These are phyloP conservation scores for Nebria ingens DNA, from an alignment of 1,140 invertebrate species.

Conservation along the genomic window DNA sequence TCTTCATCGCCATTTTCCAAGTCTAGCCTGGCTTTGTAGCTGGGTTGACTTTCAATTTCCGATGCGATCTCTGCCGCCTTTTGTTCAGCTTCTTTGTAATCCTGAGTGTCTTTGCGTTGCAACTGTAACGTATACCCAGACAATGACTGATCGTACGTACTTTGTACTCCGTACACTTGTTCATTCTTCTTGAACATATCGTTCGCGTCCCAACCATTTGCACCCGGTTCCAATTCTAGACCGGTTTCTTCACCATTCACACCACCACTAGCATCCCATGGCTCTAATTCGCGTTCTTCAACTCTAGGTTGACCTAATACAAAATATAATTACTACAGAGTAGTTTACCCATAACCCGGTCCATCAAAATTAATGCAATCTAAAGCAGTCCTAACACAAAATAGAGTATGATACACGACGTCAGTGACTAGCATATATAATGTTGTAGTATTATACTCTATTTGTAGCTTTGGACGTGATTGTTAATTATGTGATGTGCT, in stretches of 20 bases:
- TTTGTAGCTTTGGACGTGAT: neutral
- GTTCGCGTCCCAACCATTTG: constrained; percentile 88
- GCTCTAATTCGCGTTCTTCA: constrained; percentile 75
- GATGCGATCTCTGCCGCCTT: constrained; percentile 78
- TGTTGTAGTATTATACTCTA: no score
- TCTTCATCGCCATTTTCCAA: constrained; percentile 89
- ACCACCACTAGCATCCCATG: constrained; percentile 67
- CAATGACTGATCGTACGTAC: constrained; percentile 67
- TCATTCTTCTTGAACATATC: constrained; percentile 94
- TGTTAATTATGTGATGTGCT: constrained; percentile 14
- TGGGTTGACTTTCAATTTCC: constrained; percentile 79
- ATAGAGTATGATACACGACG: no score
- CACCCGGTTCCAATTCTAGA: constrained; percentile 53
- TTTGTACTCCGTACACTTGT: constrained; percentile 76
- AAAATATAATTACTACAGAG: no score
- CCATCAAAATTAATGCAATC: neutral
- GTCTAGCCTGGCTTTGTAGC: constrained; percentile 67
- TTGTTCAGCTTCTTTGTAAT: constrained; percentile 73
- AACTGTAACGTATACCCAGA: constrained; percentile 78
- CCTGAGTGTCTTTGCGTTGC: constrained; percentile 72
- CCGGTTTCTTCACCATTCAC: constrained; percentile 47
- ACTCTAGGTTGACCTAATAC: neutral
- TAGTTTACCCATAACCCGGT: no score
- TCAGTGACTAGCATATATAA: no score
- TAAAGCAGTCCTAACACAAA: no score